Evolutionary conservation across 2,797 vertebrate genomes (phyloP), one percentile per base, ranked within the genome.

Genomic region (Furcifer pardalis): DNA sequence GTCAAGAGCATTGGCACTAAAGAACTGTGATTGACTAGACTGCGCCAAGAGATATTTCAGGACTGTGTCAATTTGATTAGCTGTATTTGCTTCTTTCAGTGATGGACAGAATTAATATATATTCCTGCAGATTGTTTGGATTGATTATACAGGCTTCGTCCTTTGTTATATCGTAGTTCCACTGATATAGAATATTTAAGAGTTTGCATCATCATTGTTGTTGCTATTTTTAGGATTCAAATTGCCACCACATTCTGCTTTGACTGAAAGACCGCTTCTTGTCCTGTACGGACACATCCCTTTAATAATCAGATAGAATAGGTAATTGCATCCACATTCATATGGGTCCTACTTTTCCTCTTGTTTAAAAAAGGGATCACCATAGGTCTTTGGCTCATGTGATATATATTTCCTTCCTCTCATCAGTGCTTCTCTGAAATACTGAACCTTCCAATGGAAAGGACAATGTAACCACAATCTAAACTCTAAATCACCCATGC

Each of bases 21-120:
- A 71, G 81, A 88, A 82, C 25, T 52, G 79, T n/a, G 60, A 78
- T 71, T 84, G 60, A 42, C 73, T 25, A 7, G 87, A 71, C 30
- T 32, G 23, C 30, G 74, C 23, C 9, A 69, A n/a, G 1, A 56
- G 23, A 81, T 4, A 68, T 78, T 65, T 32, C 40, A 40, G 86
- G n/a, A 83, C n/a, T 76, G 2, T 44, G 49, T 42, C 40, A 63
- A 68, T 56, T 77, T 79, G 21, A 80, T 80, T 56, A 77, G 27
- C 68, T 88, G 79, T 73, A n/a, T 65, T 84, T 84, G 63, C 66
- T 25, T 84, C 42, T 52, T 77, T 8, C 49, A 44, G 86, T 81
- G 81, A 89, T 2, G 8, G 2, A 73, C 2, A 81, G 75, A 37
- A 86, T 7, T 79, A 85, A 86, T 3, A 1, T 10, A 21, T 42